phyloP scores from a whole-genome alignment of 2,888 invertebrate species.

The Diploptera punctata region DNA sequence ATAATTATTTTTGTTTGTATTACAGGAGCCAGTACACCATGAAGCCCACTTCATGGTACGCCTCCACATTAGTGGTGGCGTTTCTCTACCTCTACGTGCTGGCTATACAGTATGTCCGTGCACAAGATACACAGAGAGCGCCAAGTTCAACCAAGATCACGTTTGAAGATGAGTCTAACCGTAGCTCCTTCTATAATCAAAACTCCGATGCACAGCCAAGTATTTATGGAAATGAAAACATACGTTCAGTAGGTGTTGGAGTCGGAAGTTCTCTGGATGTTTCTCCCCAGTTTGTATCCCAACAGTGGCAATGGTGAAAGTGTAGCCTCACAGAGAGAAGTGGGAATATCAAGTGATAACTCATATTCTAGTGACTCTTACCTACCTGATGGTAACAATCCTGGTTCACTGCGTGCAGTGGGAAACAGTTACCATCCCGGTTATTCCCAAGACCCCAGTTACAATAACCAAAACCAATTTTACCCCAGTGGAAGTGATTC shows the following conservation, averaged over 20 bases:
- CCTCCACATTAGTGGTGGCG: slow-evolving; percentile 35
- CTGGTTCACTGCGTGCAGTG: slow-evolving; percentile 25
- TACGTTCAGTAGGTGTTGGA: not conserved
- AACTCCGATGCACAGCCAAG: not conserved
- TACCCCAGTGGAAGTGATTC: not conserved
- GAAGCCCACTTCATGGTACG: slow-evolving; percentile 37
- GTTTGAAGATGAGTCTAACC: not conserved
- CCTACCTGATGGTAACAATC: not conserved
- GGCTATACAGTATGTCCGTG: slow-evolving; percentile 35
- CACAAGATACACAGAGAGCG: slow-evolving; percentile 20
- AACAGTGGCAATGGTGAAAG: not conserved
- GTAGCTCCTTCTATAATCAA: not conserved
- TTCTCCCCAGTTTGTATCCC: not conserved
- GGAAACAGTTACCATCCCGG: slow-evolving; percentile 36
- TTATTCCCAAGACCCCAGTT: slow-evolving; percentile 33
- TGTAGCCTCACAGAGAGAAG: not conserved
- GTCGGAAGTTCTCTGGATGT: not conserved
- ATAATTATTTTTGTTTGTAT: not conserved
- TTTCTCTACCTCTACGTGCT: slow-evolving; percentile 38
- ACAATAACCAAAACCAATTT: slow-evolving; percentile 33
- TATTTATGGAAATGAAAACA: too few relatives aligned
- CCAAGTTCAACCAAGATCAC: not conserved
- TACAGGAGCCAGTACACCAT: slow-evolving; percentile 29
- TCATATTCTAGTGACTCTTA: not conserved
- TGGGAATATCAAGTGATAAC: not conserved